phyloP scores from a whole-genome alignment of 2,888 invertebrate species.

The Pardosa pseudoannulata region DNA sequence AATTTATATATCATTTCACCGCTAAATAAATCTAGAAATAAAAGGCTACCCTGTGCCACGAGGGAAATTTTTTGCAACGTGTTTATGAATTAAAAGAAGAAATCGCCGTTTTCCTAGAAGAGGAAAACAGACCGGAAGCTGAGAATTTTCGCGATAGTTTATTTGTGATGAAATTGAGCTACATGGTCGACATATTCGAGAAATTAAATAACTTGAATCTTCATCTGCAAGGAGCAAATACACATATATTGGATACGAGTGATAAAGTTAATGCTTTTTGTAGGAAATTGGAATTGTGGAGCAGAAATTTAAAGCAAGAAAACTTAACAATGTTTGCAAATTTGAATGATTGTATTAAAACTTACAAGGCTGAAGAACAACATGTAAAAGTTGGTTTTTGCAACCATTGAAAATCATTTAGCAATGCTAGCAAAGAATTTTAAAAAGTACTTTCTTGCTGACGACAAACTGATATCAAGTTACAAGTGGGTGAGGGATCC shows the following conservation, averaged over 20 bases:
- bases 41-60: too few species aligned
- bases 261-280: constrained; percentile 53
- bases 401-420: too few species aligned
- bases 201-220: constrained; percentile 50
- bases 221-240: constrained; percentile 53
- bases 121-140: constrained; percentile 10
- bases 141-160: constrained; percentile 27
- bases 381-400: constrained; percentile 18
- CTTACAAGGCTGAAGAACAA: constrained; percentile 13
- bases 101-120: constrained; percentile 18
- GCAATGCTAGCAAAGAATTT: too few species aligned
- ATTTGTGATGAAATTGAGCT: constrained; percentile 39
- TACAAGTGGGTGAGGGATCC: too few species aligned
- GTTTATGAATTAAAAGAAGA: constrained; percentile 34
- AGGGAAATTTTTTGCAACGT: constrained; percentile 35
- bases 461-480: too few species aligned
- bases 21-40: too few species aligned
- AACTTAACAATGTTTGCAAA: constrained; percentile 44
- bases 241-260: constrained; percentile 48
- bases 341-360: constrained; percentile 20
- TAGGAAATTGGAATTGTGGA: constrained; percentile 50
- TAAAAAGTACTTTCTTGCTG: too few species aligned
- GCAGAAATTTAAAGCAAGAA: constrained; percentile 51
- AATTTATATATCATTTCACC: too few species aligned
- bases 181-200: constrained; percentile 43